Conservation (phyloP, 2,888 invertebrate species). For the Ectobius pallidus region DNA sequence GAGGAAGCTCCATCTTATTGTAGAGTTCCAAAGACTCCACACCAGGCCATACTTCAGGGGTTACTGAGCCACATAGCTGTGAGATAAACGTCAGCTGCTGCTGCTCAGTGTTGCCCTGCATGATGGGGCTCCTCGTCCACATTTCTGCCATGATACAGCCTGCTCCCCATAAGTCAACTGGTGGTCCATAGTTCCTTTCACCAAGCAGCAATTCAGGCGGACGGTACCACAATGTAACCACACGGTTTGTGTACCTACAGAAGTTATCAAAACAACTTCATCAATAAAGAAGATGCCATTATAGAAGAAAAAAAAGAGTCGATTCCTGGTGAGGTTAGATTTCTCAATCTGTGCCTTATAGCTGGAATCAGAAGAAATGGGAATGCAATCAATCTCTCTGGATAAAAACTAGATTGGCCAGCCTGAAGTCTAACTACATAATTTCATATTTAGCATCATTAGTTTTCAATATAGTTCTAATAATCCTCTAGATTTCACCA, state of each 20-base stretch:
- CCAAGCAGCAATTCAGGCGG: slow-evolving; percentile 74
- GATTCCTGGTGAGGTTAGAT: no score
- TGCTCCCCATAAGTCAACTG: slow-evolving; percentile 96
- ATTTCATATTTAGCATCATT: no score
- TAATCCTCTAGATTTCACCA: no score
- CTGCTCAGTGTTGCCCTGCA: slow-evolving; percentile 97
- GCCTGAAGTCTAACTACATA: no score
- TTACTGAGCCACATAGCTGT: slow-evolving; percentile 95
- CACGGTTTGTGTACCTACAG: slow-evolving; percentile 91
- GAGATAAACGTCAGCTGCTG: slow-evolving; percentile 94
- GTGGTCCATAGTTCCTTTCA: slow-evolving; percentile 94
- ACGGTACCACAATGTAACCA: slow-evolving; percentile 96
- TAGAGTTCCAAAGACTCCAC: slow-evolving; percentile 89
- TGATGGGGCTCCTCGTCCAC: slow-evolving; percentile 93
- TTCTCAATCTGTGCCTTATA: no score
- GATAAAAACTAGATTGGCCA: no score
- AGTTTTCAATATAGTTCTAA: no score
- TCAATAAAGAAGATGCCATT: no score
- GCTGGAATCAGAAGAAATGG: no score
- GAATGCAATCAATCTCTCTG: no score
- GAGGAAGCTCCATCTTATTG: slow-evolving; percentile 85
- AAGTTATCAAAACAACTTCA: slow-evolving; percentile 2
- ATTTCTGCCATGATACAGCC: slow-evolving; percentile 99
- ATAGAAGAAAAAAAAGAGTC: slow-evolving; percentile 2
- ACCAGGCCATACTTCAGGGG: slow-evolving; percentile 91